Base-by-base conservation (phyloP, 2,797 vertebrate genomes). In the Euphonia xanthogaster region DNA sequence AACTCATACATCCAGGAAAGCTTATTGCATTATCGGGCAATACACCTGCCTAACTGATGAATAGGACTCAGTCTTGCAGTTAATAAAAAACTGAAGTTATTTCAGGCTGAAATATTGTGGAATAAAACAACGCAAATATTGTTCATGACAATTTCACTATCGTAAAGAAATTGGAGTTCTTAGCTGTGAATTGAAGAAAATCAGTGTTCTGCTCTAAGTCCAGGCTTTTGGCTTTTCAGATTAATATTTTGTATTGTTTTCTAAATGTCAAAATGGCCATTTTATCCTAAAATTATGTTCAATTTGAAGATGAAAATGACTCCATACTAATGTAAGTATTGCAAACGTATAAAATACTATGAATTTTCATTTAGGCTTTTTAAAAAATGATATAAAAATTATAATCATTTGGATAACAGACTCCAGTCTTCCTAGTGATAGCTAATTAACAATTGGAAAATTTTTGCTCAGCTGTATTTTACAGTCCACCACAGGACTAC, bases 21-120 rank as follows among this genome's bases (percentile, higher is more conserved):
- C 97, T 98, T 98, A 97, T 97, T 98, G 95, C 95, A 97, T 98
- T 98, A 98, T 97, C 96, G 97, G 92, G 97, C 96, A 97, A 97
- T 98, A 96, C 97, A 97, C 97, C 96, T 97, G 97, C 97, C 97
- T 97, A 89, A 94, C 98, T 98, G 97, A 98, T 98, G 97, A 98
- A 98, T 98, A 98, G 97, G 94, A 96, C 95, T 98, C 97, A 95
- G 90, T 95, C 96, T 97, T 97, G 91, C 92, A 97, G 97, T 97
- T 98, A 98, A 98, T 98, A 98, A 98, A 97, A 97, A 71, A 35
- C 86, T 37, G 65, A 89, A 97, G 96, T 98, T 98, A 97, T 97
- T 98, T 97, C 92, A 94, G 85, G 25, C 47, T 90, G 91, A 96
- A 97, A 93, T 88, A 96, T 74, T 90, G 68, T 21, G 82, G 82